Evolutionary conservation across 1,140 invertebrate genomes (phyloP).

Genomic region (Paraescarpia echinospica): DNA sequence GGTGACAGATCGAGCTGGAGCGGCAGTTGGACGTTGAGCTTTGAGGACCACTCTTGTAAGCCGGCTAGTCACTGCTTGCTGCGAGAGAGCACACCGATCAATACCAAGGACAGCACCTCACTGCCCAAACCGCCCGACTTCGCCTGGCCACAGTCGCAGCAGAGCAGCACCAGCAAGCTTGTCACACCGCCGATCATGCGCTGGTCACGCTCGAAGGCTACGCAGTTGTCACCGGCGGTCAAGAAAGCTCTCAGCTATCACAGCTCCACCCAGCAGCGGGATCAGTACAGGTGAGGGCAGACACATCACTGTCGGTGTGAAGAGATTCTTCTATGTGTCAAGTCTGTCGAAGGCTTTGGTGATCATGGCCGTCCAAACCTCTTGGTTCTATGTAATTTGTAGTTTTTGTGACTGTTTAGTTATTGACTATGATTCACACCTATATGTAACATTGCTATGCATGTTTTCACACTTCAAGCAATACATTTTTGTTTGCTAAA

Average conservation of each 20-base stretch:
- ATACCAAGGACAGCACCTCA: not conserved
- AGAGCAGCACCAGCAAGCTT: not conserved
- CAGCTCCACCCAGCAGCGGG: not conserved
- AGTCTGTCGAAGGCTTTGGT: no score
- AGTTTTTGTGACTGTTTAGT: no score
- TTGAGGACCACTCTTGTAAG: not conserved
- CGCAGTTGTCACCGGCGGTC: not conserved
- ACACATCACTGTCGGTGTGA: not conserved
- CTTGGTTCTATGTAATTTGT: no score
- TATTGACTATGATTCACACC: no score
- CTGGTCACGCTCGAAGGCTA: not conserved
- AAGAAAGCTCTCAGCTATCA: not conserved
- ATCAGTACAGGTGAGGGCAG: not conserved
- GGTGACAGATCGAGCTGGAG: not conserved
- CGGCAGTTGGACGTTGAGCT: not conserved
- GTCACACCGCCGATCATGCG: not conserved
- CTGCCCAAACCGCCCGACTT: not conserved
- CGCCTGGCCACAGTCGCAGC: not conserved
- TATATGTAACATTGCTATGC: no score
- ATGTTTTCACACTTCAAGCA: no score
- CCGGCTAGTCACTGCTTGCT: not conserved
- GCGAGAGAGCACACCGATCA: not conserved
- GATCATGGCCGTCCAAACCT: no score
- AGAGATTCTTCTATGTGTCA: no score
- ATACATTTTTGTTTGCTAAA: no score